Percentiles rank a stretch among this genome's conserved stretches.
Evolutionary conservation across 1,140 invertebrate genomes (phyloP).

Genomic region (Augochlora pura): DNA sequence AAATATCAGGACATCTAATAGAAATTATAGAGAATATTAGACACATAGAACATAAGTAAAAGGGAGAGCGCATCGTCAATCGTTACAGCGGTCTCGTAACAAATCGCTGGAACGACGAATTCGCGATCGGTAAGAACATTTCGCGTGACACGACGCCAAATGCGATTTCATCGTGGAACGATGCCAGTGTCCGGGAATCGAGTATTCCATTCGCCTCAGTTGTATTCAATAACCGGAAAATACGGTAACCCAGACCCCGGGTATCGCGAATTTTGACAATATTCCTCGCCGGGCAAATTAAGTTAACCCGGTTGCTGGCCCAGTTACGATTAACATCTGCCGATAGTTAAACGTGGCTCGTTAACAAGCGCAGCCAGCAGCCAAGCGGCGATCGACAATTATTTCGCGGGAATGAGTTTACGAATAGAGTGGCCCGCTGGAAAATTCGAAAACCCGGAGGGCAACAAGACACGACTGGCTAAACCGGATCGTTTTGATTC

Average conservation of each 20-base stretch:
- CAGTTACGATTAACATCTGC: constrained; percentile 37
- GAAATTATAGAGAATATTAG: too few species aligned
- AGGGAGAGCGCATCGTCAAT: too few species aligned
- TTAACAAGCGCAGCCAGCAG: constrained; percentile 44
- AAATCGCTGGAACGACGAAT: too few species aligned
- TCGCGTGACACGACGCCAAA: too few species aligned
- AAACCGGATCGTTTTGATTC: constrained; percentile 47
- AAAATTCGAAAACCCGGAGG: constrained; percentile 57
- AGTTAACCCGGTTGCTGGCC: constrained; percentile 1
- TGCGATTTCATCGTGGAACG: not conserved
- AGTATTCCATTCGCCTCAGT: not conserved
- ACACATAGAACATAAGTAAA: too few species aligned
- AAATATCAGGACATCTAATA: too few species aligned
- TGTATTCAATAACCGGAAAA: constrained; percentile 8
- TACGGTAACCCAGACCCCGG: too few species aligned
- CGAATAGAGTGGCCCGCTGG: constrained; percentile 38
- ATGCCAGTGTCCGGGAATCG: not conserved
- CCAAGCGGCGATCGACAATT: constrained; percentile 46
- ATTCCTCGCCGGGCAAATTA: constrained; percentile 3
- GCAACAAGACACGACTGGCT: constrained; percentile 28
- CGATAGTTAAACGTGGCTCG: constrained; percentile 35
- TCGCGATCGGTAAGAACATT: too few species aligned
- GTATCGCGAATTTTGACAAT: constrained; percentile 9
- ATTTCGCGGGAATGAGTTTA: constrained; percentile 60
- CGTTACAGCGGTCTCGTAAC: too few species aligned